Evolutionary conservation across 2,113 vertebrate species (phyloP).

Genomic region (Phylloscopus trochiloides): DNA sequence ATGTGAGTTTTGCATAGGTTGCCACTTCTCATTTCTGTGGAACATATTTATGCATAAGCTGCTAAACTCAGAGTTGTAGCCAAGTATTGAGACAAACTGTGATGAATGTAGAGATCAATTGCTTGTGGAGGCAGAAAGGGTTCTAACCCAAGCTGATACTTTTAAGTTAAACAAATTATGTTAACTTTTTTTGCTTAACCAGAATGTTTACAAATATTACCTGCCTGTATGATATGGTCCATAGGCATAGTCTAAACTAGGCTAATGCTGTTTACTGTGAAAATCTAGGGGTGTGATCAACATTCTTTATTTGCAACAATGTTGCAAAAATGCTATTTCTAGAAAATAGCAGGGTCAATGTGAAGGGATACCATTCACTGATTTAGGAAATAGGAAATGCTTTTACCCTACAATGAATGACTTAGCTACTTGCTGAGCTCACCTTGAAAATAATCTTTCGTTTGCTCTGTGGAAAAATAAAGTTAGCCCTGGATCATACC

Average conservation of each 20-base stretch:
- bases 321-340: background rate
- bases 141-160: conserved; percentile 11
- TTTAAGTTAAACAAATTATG: conserved; percentile 19
- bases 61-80: background rate
- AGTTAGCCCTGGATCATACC: background rate
- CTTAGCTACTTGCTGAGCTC: background rate
- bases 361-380: background rate
- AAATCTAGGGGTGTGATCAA: background rate
- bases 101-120: background rate
- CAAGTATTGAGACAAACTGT: conserved; percentile 5
- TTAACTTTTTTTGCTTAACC: background rate
- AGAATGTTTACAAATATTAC: background rate
- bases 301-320: background rate
- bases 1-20: background rate
- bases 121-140: conserved; percentile 7
- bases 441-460: conserved; percentile 2
- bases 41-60: conserved; percentile 10
- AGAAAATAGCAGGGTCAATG: background rate
- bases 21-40: background rate
- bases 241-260: background rate
- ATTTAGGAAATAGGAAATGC: background rate
- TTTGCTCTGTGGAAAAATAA: background rate
- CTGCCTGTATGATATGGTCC: background rate
- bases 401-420: background rate
- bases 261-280: background rate